These are phyloP conservation scores for Microcaecilia unicolor DNA, from an alignment of 2,797 vertebrate species.

Conservation along the genomic window DNA sequence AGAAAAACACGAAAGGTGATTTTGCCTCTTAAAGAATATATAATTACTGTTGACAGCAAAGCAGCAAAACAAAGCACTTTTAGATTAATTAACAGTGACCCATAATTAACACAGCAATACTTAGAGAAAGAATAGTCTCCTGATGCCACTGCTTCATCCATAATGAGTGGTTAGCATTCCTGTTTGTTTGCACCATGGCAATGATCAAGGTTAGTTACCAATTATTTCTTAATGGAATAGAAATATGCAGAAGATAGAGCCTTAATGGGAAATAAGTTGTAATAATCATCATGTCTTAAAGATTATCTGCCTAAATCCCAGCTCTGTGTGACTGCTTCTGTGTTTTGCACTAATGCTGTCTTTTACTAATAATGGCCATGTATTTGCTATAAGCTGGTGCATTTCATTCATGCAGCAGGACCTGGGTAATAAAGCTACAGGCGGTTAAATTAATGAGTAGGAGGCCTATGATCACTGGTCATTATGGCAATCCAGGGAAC, in stretches of 20 bases:
- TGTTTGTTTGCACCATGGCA: slow-evolving; percentile 25
- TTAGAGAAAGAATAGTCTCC: slow-evolving; percentile 30
- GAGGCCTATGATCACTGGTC: too few species aligned
- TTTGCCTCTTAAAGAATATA: slow-evolving; percentile 26
- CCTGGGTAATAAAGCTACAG: too few species aligned
- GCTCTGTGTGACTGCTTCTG: too few species aligned
- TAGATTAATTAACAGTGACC: slow-evolving; percentile 48
- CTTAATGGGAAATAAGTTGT: too few species aligned
- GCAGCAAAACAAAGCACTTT: slow-evolving; percentile 24
- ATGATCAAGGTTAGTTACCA: slow-evolving; percentile 27
- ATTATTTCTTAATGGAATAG: slow-evolving; percentile 30
- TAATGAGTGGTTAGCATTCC: slow-evolving; percentile 41
- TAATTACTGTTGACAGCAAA: slow-evolving; percentile 40
- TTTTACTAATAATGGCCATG: too few species aligned
- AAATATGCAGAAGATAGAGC: slow-evolving; percentile 9
- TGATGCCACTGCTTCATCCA: slow-evolving; percentile 31
- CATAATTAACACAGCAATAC: slow-evolving; percentile 39
- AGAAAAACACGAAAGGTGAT: not conserved
- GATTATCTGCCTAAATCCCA: too few species aligned
- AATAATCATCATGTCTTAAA: too few species aligned
- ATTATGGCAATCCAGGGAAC: too few species aligned
- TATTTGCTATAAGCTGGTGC: too few species aligned
- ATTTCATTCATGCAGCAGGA: too few species aligned
- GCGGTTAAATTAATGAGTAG: too few species aligned
- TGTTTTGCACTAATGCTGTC: too few species aligned